A percentile compares a stretch with the other conserved stretches of the same genome.
Conservation (phyloP, 1,140 invertebrate genomes). For the Zaprionus lachaisei region DNA sequence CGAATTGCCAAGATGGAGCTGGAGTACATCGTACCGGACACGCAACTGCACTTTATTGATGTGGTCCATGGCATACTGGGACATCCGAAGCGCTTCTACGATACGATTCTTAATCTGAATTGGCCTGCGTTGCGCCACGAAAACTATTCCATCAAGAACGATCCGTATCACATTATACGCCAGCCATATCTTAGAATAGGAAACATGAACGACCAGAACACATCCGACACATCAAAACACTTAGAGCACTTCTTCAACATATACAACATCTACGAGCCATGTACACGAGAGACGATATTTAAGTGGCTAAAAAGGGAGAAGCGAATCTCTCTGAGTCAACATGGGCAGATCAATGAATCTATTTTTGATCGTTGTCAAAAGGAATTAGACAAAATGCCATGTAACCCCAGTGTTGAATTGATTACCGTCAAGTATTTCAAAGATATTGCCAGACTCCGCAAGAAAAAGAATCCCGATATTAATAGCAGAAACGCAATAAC, state of each 20-base stretch:
- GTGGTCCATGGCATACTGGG: slow-evolving; percentile 72
- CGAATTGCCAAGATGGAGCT: slow-evolving; percentile 67
- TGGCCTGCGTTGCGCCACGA: slow-evolving; percentile 58
- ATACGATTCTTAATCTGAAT: slow-evolving; percentile 65
- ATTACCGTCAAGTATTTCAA: background rate
- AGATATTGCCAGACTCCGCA: background rate
- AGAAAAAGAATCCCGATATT: background rate
- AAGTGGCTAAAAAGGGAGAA: slow-evolving; percentile 62
- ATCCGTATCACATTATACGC: slow-evolving; percentile 66
- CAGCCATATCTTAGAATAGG: slow-evolving; percentile 66
- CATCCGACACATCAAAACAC: slow-evolving; percentile 26
- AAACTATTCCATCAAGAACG: slow-evolving; percentile 56
- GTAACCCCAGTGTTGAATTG: background rate
- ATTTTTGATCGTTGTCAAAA: background rate
- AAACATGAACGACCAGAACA: slow-evolving; percentile 45
- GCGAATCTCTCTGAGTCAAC: background rate
- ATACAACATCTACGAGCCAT: slow-evolving; percentile 53
- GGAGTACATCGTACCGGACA: slow-evolving; percentile 69
- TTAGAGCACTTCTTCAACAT: slow-evolving; percentile 58
- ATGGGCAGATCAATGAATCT: background rate
- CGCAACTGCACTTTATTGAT: slow-evolving; percentile 67
- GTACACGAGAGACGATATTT: slow-evolving; percentile 19
- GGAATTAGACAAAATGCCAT: background rate
- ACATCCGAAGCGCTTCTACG: slow-evolving; percentile 67
- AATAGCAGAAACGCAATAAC: background rate